These are phyloP conservation scores for Syrista parreyssii DNA, from an alignment of 2,888 invertebrate genomes.

Conservation along the genomic window DNA sequence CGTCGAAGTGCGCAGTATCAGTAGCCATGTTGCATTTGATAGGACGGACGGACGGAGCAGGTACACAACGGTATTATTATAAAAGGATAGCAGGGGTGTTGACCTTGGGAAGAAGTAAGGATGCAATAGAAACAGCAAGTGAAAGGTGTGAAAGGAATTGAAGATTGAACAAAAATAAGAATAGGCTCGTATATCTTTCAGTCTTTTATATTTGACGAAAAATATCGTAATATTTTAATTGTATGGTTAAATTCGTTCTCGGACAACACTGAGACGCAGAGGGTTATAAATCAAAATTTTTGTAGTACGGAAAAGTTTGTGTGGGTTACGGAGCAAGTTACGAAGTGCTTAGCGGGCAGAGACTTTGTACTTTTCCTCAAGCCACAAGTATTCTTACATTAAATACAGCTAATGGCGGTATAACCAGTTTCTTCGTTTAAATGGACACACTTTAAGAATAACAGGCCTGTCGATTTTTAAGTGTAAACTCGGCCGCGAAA, in stretches of 20 bases:
- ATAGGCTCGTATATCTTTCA: not conserved
- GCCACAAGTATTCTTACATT: not conserved
- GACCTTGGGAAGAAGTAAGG: not conserved
- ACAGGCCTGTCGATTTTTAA: not conserved
- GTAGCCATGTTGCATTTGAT: not conserved
- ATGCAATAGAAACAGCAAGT: not conserved
- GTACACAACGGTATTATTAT: not conserved
- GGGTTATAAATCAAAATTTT: conserved; percentile 38
- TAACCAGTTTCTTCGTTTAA: not conserved
- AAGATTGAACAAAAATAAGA: not conserved
- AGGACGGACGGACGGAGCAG: not conserved
- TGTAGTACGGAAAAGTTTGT: conserved; percentile 35
- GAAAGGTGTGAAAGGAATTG: not conserved
- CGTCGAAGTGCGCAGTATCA: not conserved
- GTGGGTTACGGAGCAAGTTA: conserved; percentile 41
- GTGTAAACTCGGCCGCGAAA: not conserved
- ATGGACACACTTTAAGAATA: not conserved
- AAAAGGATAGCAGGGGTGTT: not conserved
- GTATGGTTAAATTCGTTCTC: conserved; percentile 17
- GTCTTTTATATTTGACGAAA: conserved; percentile 15
- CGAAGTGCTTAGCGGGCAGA: conserved; percentile 26
- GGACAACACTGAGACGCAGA: conserved; percentile 15
- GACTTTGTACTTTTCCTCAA: conserved; percentile 17
- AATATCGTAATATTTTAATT: conserved; percentile 19
- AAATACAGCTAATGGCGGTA: not conserved